Evolutionary conservation across 2,797 vertebrate species (phyloP).

Genomic region (Coregonus ussuriensis): DNA sequence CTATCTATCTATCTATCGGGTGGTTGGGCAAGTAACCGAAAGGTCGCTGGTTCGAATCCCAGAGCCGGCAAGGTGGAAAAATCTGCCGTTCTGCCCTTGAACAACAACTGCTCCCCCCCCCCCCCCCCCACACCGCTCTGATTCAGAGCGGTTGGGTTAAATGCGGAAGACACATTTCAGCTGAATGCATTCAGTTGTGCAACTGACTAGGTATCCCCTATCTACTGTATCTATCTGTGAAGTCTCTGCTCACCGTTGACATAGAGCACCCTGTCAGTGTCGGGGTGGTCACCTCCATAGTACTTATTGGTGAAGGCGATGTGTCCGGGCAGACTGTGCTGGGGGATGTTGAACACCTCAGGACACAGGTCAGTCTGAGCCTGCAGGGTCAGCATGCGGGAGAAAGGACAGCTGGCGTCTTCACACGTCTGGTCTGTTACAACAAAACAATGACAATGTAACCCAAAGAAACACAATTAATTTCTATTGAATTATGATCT

Average conservation of each 20-base stretch:
- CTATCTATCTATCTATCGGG: too few species aligned
- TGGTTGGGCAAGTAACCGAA: too few species aligned
- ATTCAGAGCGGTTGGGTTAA: too few species aligned
- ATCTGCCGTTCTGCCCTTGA: too few species aligned
- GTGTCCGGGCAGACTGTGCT: constrained; percentile 55
- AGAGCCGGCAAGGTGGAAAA: too few species aligned
- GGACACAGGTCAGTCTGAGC: constrained; percentile 71
- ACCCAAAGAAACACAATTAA: constrained; percentile 3
- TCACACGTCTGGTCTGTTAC: constrained; percentile 76
- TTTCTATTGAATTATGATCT: too few species aligned
- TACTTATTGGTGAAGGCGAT: constrained; percentile 81
- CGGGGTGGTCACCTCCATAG: constrained; percentile 74
- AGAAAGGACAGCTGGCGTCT: constrained; percentile 79
- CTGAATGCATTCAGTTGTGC: too few species aligned
- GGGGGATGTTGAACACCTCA: constrained; percentile 77
- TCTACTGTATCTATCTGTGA: background rate
- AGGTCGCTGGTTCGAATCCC: too few species aligned
- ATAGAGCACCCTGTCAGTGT: constrained; percentile 79
- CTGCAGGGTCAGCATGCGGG: constrained; percentile 69
- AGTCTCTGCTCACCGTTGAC: constrained; percentile 77
- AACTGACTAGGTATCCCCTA: background rate
- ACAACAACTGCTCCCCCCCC: too few species aligned
- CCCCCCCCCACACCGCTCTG: too few species aligned
- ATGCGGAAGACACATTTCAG: too few species aligned
- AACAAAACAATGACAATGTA: background rate